A percentile compares a stretch with the other conserved stretches of the same genome.
Conservation (phyloP, 35 echinoderm and acorn worm species). For the Acanthaster planci region DNA sequence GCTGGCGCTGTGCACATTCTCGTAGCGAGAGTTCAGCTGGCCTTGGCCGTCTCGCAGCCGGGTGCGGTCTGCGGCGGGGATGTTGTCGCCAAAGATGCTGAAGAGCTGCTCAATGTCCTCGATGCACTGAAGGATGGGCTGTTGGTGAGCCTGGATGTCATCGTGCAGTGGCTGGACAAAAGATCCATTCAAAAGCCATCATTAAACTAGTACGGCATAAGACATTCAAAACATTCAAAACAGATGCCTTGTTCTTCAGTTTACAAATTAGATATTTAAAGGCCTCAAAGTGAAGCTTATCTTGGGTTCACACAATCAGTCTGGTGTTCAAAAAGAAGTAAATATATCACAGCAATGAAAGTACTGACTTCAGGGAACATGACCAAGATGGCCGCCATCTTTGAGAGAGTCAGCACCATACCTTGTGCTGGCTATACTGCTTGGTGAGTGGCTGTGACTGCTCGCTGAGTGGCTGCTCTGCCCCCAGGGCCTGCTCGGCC, state of each 20-base stretch:
- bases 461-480: constrained; percentile 80
- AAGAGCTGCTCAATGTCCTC: constrained; percentile 82
- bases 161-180: constrained; percentile 77
- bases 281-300: background rate
- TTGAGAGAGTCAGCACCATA: no score
- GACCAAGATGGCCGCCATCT: background rate
- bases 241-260: no score
- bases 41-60: constrained; percentile 66
- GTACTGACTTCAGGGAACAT: background rate
- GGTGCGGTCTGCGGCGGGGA: constrained; percentile 53
- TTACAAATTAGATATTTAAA: no score
- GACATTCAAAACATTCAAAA: no score
- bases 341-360: no score
- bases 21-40: constrained; percentile 70
- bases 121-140: constrained; percentile 73
- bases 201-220: no score
- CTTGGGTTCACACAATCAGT: background rate
- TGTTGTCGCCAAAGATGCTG: constrained; percentile 43
- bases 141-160: constrained; percentile 91
- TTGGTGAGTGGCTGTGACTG: constrained; percentile 55
- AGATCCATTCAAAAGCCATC: background rate
- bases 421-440: constrained; percentile 89
- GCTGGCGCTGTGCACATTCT: constrained; percentile 58
- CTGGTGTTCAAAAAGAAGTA: no score
- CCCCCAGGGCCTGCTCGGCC: constrained; percentile 63